Evolutionary conservation across 2,797 vertebrate genomes (phyloP).

Genomic region (Lagodon rhomboides): DNA sequence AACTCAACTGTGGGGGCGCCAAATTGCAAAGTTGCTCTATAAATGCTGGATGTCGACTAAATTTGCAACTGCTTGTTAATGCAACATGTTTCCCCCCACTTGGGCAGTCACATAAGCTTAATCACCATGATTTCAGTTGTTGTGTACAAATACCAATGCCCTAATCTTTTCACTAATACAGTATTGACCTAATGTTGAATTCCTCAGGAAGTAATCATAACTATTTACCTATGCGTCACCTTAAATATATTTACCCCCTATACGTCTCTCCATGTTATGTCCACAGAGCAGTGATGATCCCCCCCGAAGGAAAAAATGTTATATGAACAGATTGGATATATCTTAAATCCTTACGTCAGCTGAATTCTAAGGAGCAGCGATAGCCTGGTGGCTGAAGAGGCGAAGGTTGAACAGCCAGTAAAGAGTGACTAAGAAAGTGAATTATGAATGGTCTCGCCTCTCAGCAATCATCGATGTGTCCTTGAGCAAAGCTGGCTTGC

Average conservation of each 20-base stretch:
- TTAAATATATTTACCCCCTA: background rate
- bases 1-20: too few species aligned
- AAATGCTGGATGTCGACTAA: too few species aligned
- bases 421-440: conserved; percentile 24
- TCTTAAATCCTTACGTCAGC: conserved; percentile 23
- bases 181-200: conserved; percentile 6
- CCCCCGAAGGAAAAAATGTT: conserved; percentile 8
- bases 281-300: background rate
- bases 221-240: background rate
- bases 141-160: conserved; percentile 1
- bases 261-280: background rate
- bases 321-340: conserved; percentile 10
- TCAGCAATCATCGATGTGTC: conserved; percentile 21
- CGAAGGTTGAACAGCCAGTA: conserved; percentile 10
- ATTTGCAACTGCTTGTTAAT: too few species aligned
- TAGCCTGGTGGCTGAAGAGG: conserved; percentile 11
- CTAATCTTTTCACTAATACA: conserved; percentile 4
- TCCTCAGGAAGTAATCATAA: background rate
- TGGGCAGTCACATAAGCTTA: background rate
- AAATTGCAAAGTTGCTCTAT: too few species aligned
- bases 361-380: conserved; percentile 35
- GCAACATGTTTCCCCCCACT: too few species aligned
- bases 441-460: conserved; percentile 12
- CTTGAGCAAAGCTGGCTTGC: conserved; percentile 37
- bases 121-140: background rate